Evolutionary conservation across 2,113 vertebrate genomes (phyloP).

Genomic region (Perca fluviatilis): DNA sequence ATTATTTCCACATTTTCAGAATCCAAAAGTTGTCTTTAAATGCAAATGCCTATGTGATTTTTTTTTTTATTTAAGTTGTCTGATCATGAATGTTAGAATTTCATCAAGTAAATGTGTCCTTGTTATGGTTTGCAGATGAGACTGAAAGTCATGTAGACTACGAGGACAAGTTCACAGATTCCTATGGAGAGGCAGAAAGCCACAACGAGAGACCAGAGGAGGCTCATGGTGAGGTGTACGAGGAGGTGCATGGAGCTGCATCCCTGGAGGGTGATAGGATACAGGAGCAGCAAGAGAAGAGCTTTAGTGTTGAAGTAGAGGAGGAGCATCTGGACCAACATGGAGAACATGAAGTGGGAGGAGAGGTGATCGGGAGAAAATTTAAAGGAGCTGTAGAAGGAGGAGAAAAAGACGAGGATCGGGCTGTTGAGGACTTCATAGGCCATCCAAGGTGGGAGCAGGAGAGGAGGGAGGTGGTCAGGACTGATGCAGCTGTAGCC

Average conservation of each 20-base stretch:
- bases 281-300: constrained; percentile 68
- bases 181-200: constrained; percentile 73
- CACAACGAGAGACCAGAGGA: constrained; percentile 60
- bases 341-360: constrained; percentile 52
- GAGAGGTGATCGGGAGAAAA: constrained; percentile 41
- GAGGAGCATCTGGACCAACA: constrained; percentile 61
- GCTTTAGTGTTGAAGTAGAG: constrained; percentile 36
- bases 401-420: constrained; percentile 50
- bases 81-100: not conserved
- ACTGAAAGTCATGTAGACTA: constrained; percentile 90
- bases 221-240: constrained; percentile 55
- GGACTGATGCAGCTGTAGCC: constrained; percentile 54
- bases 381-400: constrained; percentile 30
- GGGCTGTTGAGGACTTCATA: constrained; percentile 44
- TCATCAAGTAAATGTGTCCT: not conserved
- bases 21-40: not conserved
- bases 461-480: constrained; percentile 65
- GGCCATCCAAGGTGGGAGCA: constrained; percentile 41
- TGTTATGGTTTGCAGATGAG: constrained; percentile 83
- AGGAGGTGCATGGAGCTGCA: constrained; percentile 42
- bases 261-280: constrained; percentile 42
- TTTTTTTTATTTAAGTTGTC: not conserved
- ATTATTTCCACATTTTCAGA: not conserved
- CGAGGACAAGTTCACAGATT: constrained; percentile 92
- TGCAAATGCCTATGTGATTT: not conserved